phyloP scores from a whole-genome alignment of 2,797 vertebrate species.

The Parauchenoglanis punctatus region DNA sequence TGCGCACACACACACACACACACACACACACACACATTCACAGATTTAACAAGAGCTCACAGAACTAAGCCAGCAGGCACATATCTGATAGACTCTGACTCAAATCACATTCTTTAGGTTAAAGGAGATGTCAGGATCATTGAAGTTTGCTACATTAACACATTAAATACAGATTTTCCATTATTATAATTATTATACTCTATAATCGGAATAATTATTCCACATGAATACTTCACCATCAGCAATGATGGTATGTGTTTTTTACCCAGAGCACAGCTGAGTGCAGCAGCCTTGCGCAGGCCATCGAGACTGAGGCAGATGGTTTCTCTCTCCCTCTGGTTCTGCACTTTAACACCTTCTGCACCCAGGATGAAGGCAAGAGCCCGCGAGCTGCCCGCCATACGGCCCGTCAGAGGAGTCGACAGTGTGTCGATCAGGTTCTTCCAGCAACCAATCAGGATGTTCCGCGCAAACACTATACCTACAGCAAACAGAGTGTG shows the following conservation, averaged over 20 bases:
- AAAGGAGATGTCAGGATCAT: no score
- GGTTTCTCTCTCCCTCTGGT: slow-evolving; percentile 90
- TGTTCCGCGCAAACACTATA: slow-evolving; percentile 87
- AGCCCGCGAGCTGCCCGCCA: slow-evolving; percentile 91
- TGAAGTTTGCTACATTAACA: no score
- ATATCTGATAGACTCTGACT: not conserved
- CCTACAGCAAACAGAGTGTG: slow-evolving; percentile 68
- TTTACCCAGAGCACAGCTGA: slow-evolving; percentile 93
- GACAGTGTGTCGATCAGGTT: slow-evolving; percentile 95
- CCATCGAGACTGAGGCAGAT: slow-evolving; percentile 95
- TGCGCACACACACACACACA: no score
- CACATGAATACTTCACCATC: not conserved
- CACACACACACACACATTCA: slow-evolving; percentile 1
- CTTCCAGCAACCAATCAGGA: slow-evolving; percentile 95
- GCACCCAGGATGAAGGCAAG: slow-evolving; percentile 91
- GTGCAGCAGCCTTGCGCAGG: slow-evolving; percentile 88
- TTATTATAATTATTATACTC: not conserved
- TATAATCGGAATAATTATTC: no score
- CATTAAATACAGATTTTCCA: not conserved
- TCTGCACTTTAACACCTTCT: slow-evolving; percentile 91
- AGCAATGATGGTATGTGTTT: not conserved
- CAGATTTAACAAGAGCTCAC: not conserved
- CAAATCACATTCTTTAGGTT: not conserved
- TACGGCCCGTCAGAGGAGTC: slow-evolving; percentile 89
- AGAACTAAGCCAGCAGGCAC: not conserved